Base-by-base conservation (phyloP, 30 jellyfish, hydroid and myxozoan genomes). In the Rhopilema esculentum region DNA sequence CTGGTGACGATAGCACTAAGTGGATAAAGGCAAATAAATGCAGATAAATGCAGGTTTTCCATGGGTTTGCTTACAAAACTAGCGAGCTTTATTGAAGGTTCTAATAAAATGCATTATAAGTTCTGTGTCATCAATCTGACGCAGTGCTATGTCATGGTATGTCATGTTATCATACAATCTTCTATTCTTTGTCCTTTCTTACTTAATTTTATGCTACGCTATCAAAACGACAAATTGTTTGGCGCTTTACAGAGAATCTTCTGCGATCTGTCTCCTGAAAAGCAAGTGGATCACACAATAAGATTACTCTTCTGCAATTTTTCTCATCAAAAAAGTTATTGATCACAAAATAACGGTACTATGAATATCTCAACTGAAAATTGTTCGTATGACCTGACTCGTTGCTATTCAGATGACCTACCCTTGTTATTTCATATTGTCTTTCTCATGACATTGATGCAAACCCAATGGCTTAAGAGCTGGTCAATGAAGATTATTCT, bases 401-500 rank as follows among this genome's bases (percentile, higher is more conserved):
- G 29, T 21, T 7, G 16, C 72, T 19, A 4, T 63, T 18, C 8
- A 19, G 16, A 63, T 24, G 72, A 63, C 72, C 72, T 63, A 63
- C 72, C 72, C 29, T 63, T 19, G 72, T 21, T 63, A 63, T 63
- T 19, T 2, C 29, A 6, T 24, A 63, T 18, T 24, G 72, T 63
- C 68, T 71, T 71, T 71, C 82, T 49, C 82, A 71, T 71, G 82
- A 30, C 61, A 27, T 30, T 20, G 63, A 28, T 24, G 61, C 40
- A 71, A 71, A 71, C 82, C 82, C 82, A 71, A 32, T 20, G 23
- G 61, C 61, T 49, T 12, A 26, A 64, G 18, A 18, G 65, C 40
- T 49, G 82, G 82, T 71, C 65, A 32, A 23, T 51, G 27, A 27
- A 71, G 82, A 71, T 71, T 71, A 71, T n/a, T 63, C 72, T 63